phyloP scores from a whole-genome alignment of 1,140 invertebrate species.

The Akabosia matsudoensis region DNA sequence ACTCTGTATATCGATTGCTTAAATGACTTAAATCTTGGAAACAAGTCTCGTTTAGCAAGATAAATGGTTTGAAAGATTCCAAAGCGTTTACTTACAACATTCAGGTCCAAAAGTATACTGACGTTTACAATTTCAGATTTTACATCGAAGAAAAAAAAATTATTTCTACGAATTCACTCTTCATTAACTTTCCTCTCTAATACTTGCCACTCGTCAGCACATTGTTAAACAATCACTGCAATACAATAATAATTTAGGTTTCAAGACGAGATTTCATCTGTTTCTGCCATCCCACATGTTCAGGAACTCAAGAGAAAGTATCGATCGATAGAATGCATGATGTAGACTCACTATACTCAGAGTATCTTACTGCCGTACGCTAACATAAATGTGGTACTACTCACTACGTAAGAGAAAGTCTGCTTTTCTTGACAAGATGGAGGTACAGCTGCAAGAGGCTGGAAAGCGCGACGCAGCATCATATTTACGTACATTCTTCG shows the following conservation, averaged over 20 bases:
- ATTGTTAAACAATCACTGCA: too few relatives aligned
- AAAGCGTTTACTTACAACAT: too few relatives aligned
- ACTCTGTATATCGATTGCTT: background rate
- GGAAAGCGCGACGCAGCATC: background rate
- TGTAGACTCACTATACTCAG: background rate
- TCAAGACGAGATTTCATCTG: background rate
- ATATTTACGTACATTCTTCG: background rate
- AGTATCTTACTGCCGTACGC: background rate
- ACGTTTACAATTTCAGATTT: too few relatives aligned
- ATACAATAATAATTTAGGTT: background rate
- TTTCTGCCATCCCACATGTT: background rate
- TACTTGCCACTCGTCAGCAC: too few relatives aligned
- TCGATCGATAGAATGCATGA: background rate
- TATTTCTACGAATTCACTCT: too few relatives aligned
- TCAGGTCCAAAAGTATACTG: too few relatives aligned
- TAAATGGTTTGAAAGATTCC: background rate
- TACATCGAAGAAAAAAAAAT: too few relatives aligned
- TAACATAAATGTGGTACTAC: too few relatives aligned
- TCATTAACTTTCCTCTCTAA: too few relatives aligned
- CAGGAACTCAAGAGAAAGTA: background rate
- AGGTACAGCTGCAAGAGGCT: background rate
- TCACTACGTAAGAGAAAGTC: background rate
- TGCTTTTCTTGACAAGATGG: background rate
- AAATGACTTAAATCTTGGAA: background rate
- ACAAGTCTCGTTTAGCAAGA: background rate